A percentile compares a stretch with the other conserved stretches of the same genome.
Conservation (phyloP, 1,140 invertebrate genomes). For the Episyrphus balteatus region DNA sequence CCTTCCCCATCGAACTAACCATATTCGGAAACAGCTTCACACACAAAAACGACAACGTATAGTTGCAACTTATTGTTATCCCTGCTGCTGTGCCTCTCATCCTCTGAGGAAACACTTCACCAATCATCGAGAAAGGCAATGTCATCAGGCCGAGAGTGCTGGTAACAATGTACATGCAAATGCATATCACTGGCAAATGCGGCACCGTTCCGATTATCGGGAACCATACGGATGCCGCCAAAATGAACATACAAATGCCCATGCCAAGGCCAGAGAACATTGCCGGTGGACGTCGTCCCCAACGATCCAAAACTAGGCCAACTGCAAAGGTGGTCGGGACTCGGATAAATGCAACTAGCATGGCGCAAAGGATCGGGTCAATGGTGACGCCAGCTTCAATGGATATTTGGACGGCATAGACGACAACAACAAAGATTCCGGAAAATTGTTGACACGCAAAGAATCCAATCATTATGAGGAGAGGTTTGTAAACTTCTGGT, state of each 20-base stretch:
- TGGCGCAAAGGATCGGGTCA: constrained; percentile 41
- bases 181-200: constrained; percentile 31
- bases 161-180: constrained; percentile 44
- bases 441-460: constrained; percentile 65
- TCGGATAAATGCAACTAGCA: constrained; percentile 40
- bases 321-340: constrained; percentile 39
- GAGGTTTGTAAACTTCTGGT: constrained; percentile 43
- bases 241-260: constrained; percentile 40
- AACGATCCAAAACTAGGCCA: constrained; percentile 39
- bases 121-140: constrained; percentile 56
- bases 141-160: constrained; percentile 45
- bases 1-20: constrained; percentile 40
- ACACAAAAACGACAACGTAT: constrained; percentile 54
- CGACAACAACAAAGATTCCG: constrained; percentile 57
- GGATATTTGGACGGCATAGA: constrained; percentile 54
- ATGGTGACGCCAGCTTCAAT: constrained; percentile 40
- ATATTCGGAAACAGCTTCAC: constrained; percentile 56
- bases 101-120: constrained; percentile 53
- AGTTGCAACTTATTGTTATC: constrained; percentile 47
- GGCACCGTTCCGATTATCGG: background rate
- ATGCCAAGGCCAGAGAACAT: constrained; percentile 46
- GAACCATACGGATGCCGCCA: constrained; percentile 33
- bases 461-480: constrained; percentile 47
- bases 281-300: constrained; percentile 40
- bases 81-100: constrained; percentile 51